Base-by-base conservation (phyloP, 2,888 invertebrate genomes). In the Platynereis dumerilii region DNA sequence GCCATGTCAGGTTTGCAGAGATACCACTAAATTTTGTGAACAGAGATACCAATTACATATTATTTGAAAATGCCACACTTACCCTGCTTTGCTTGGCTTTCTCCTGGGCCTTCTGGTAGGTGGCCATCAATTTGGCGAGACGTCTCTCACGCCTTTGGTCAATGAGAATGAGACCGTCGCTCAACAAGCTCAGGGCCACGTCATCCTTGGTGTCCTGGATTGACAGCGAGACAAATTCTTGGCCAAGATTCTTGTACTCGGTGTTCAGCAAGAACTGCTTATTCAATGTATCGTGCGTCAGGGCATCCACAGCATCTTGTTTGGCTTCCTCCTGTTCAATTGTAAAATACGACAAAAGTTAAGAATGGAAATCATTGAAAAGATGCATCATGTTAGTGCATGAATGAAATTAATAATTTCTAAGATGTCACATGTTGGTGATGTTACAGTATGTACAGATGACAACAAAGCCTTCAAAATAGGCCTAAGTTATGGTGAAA, bases 61-160 rank as follows among this genome's bases (percentile, higher is more conserved):
- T 15, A 42, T 42, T 17, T 15, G 12, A 42, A 42, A 12, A n/a
- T n/a, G 17, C 44, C 44, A 20, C 5, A 73, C 83, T 71, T 74
- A 85, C 84, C 77, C 86, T 80, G 75, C 90, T 89, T 78, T 90
- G 90, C 86, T 92, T 92, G 26, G 97, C 97, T 72, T 89, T 88
- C 71, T 92, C 91, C 84, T 96, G 93, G 54, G 95, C 94, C 65
- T 89, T 89, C 80, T 88, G 88, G 86, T 96, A 97, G 78, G 93
- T 92, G 52, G 88, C 87, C 67, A 91, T 82, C 88, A 91, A 78
- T 58, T 86, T 89, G 69, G 90, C 89, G 72, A 96, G 89, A 75
- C 93, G 89, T 71, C 90, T 90, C 79, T 96, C 96, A 74, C 91
- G 90, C 70, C 91, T 87, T 26, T 48, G 27, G 65, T 96, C 95